These are phyloP conservation scores for Cynopterus sphinx DNA, from an alignment of 2,797 vertebrate genomes.

Conservation along the genomic window DNA sequence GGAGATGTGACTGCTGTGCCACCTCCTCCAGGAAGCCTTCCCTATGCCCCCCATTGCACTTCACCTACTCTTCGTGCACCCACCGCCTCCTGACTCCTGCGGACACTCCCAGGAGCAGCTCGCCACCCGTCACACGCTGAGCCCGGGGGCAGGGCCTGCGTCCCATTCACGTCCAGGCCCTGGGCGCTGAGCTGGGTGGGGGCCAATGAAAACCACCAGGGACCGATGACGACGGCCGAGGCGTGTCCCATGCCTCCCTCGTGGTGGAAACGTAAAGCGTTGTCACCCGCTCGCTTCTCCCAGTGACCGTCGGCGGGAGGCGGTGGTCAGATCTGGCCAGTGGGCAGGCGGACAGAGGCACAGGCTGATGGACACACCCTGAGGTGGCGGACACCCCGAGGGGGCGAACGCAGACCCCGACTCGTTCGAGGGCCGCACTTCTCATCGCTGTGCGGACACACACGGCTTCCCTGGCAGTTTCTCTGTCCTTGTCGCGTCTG, in stretches of 20 bases:
- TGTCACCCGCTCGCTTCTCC: background rate
- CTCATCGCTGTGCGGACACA: too few relatives aligned
- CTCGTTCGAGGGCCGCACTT: too few relatives aligned
- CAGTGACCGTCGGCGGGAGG: accelerated
- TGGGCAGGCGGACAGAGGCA: too few relatives aligned
- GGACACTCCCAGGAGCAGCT: background rate
- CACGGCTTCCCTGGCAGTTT: too few relatives aligned
- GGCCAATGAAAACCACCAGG: background rate
- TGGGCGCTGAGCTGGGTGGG: background rate
- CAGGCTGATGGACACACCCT: too few relatives aligned
- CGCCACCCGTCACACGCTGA: background rate
- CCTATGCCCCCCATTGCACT: background rate
- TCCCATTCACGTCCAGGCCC: background rate
- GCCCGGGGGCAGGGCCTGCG: background rate
- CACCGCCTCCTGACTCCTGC: background rate
- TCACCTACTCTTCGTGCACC: background rate
- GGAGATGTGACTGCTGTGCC: background rate
- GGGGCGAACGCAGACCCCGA: too few relatives aligned
- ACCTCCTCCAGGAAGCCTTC: background rate
- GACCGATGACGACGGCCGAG: background rate
- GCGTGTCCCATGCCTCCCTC: background rate
- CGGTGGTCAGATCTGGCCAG: too few relatives aligned
- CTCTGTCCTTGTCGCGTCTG: too few relatives aligned
- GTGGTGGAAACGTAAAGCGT: background rate
- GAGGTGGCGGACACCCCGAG: too few relatives aligned